Percentiles rank a stretch among this genome's conserved stretches.
These are phyloP conservation scores for Drosophila arizonae DNA, from an alignment of 1,140 invertebrate genomes.

Conservation along the genomic window DNA sequence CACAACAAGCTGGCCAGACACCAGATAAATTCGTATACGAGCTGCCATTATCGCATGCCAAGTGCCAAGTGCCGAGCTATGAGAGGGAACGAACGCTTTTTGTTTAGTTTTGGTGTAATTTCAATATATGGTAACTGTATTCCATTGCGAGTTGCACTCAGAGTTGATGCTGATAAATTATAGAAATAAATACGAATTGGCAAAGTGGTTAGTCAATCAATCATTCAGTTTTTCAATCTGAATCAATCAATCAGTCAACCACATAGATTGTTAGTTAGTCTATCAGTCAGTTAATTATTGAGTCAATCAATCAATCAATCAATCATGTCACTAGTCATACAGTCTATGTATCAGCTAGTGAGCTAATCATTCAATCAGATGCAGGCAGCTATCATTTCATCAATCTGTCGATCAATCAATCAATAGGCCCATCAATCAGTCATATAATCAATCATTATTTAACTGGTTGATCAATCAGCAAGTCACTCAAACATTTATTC, in stretches of 20 bases:
- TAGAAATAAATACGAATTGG: background rate
- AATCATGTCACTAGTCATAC: too few relatives aligned
- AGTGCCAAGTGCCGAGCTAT: background rate
- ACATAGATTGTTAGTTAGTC: background rate
- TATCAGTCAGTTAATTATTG: background rate
- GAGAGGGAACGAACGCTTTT: background rate
- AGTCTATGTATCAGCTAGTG: too few relatives aligned
- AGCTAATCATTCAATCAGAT: background rate
- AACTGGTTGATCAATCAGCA: background rate
- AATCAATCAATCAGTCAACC: background rate
- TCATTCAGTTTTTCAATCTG: background rate
- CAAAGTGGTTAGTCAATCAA: background rate
- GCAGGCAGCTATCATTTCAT: background rate
- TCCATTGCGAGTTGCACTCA: background rate
- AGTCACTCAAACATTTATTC: background rate
- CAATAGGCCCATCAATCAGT: background rate
- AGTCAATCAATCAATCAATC: too few relatives aligned
- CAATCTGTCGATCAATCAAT: background rate
- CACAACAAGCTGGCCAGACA: constrained; percentile 37
- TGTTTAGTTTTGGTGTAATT: too few relatives aligned
- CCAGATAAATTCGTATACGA: constrained; percentile 8
- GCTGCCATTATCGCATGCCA: constrained; percentile 14
- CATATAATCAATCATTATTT: background rate
- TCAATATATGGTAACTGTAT: too few relatives aligned
- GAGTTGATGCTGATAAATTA: background rate